Base-by-base conservation (phyloP, 2,113 vertebrate genomes). In the Canis aureus region DNA sequence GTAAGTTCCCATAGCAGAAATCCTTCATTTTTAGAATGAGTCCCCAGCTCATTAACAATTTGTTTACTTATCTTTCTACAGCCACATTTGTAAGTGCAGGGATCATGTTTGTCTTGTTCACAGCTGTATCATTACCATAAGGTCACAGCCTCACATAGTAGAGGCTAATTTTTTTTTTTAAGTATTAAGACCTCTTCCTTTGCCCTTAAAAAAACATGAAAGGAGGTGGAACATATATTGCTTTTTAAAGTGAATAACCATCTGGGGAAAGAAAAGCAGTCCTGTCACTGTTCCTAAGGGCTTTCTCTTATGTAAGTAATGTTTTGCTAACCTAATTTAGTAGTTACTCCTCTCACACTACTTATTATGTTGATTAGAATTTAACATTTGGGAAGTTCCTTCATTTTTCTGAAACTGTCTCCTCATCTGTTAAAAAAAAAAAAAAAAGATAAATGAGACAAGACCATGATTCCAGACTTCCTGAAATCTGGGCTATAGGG, bases 331-430 rank as follows among this genome's bases (percentile, higher is more conserved):
- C 35, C 23, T 35, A 83, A 64, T 22, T 91, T 64, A 84, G 38
- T 74, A 74, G 32, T 84, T 80, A 93, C 23, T 78, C 10, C 15
- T 82, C 19, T 87, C 43, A 91, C 27, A 64, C 27, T 64, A 66
- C n/a, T 74, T 53, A 66, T 76, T 89, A 64, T 25, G 62, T n/a
- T 93, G 23, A 59, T 62, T 59, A 85, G 11, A 89, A 89, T 71
- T 81, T 49, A 88, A 74, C 1, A 10, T 94, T 74, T 80, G 32
- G 57, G 64, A 92, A 93, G 32, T 57, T 80, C 67, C 3, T 35
- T 86, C 81, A 90, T 19, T 67, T 95, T 86, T 92, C 19, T 90
- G 32, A 97, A 89, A 62, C 15, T 32, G 27, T 76, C 32, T 87
- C 13, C n/a, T 59, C 64, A 71, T 38, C 10, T 87, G 11, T 81